Percentiles rank a stretch among this genome's conserved stretches.
Conservation (phyloP, 2,113 vertebrate genomes). For the Cinclus mexicanus region DNA sequence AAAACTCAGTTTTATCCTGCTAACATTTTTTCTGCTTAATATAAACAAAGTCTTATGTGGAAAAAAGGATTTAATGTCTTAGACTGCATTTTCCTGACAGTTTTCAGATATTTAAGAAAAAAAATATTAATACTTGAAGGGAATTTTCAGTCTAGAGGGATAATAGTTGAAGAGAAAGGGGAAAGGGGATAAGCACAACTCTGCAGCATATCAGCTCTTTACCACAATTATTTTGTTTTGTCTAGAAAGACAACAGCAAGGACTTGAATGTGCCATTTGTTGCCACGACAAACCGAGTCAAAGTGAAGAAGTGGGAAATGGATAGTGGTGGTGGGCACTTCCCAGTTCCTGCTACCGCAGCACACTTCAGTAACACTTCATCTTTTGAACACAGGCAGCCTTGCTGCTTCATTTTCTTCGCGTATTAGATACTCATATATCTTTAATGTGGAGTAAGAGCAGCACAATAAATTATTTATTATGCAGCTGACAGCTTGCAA, state of each 20-base stretch:
- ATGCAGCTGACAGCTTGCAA: conserved; percentile 39
- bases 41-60: neutral
- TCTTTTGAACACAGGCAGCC: neutral
- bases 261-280: conserved; percentile 31
- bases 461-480: conserved; percentile 66
- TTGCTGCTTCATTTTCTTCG: conserved; percentile 14
- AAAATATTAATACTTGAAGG: neutral
- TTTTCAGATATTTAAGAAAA: neutral
- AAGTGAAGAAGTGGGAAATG: neutral
- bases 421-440: conserved; percentile 61
- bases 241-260: conserved; percentile 9
- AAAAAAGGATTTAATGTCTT: neutral
- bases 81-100: neutral
- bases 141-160: neutral
- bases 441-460: conserved; percentile 62
- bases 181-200: neutral
- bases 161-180: neutral
- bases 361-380: neutral
- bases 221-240: neutral
- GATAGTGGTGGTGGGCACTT: neutral
- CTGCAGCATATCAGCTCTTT: neutral
- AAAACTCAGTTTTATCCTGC: neutral
- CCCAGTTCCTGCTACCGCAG: neutral
- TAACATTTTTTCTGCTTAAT: neutral
- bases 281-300: conserved; percentile 36